Evolutionary conservation across 2,113 vertebrate species (phyloP).

Genomic region (Ginglymostoma cirratum): DNA sequence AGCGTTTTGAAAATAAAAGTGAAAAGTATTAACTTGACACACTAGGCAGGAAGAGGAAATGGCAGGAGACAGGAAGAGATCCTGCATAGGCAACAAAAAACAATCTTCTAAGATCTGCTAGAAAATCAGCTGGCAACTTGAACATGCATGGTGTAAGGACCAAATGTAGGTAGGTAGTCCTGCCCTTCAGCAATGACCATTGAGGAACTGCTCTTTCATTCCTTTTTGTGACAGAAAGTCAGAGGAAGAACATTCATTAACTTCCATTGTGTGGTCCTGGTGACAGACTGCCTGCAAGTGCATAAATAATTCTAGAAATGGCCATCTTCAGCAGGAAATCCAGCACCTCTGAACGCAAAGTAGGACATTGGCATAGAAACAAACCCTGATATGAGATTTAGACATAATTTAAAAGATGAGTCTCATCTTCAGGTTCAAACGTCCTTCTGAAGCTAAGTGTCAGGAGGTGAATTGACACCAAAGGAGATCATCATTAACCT

Average conservation of each 20-base stretch:
- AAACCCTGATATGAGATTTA: not conserved
- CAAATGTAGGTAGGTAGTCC: not conserved
- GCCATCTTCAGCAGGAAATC: not conserved
- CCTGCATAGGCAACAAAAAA: not conserved
- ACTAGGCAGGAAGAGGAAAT: not conserved
- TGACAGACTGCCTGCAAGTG: not conserved
- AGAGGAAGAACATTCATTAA: not conserved
- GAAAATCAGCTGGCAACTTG: not conserved
- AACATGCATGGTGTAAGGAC: not conserved
- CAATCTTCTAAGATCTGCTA: not conserved
- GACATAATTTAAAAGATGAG: not conserved
- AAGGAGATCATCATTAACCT: slow-evolving; percentile 14
- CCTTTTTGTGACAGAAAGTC: not conserved
- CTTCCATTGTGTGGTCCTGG: not conserved
- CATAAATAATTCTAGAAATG: not conserved
- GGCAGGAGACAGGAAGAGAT: not conserved
- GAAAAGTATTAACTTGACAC: not conserved
- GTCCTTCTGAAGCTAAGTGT: not conserved
- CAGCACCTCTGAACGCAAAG: not conserved
- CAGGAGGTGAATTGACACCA: not conserved
- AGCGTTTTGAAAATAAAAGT: not conserved
- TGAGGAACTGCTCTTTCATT: not conserved
- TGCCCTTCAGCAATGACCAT: not conserved
- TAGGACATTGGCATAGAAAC: too few relatives aligned
- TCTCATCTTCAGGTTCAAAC: not conserved